Base-by-base conservation (phyloP, 1,140 invertebrate genomes). In the Drosophila nannoptera region DNA sequence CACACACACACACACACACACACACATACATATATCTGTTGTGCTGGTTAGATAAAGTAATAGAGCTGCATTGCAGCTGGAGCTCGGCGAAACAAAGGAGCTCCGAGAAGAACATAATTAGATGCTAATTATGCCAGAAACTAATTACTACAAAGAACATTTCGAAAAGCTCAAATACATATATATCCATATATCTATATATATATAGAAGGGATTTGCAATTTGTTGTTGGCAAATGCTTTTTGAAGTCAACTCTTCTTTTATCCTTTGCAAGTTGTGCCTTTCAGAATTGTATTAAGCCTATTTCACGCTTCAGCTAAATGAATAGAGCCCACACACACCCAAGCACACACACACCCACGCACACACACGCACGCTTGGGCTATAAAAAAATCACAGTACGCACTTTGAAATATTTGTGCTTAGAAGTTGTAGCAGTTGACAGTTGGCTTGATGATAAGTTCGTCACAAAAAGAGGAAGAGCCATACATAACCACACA, bases 251-350 rank as follows among this genome's bases (percentile, higher is more conserved):
- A n/a, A n/a, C n/a, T n/a, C n/a, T n/a, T 32, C 31, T 33, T 16
- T 12, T 4, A 16, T 11, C n/a, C 31, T 36, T n/a, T 42, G 7
- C n/a, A 49, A 48, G 12, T 42, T 58, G 38, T 9, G 5, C 33
- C 8, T 49, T 33, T 61, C 32, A 68, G 22, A 31, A 2, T 42
- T 33, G 36, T 3, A 52, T 40, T 73, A 61, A 69, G 35, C 55
- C 55, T 60, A 75, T 69, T 75, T 69, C 56, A 58, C 69, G 65
- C 50, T 52, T 7, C 65, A 73, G 52, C 60, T 69, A 69, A 75
- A 73, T 69, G 65, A 75, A 69, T 65, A 63, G 65, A 69, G 46
- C 54, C 40, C 8, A 43, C 31, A 64, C 29, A 40, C 32, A 59
- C n/a, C n/a, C n/a, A n/a, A n/a, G n/a, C 0, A 53, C 14, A 42